Percentiles rank a stretch among this genome's conserved stretches.
Evolutionary conservation across 2,888 invertebrate species (phyloP).

Genomic region (Mellilla xanthometata): DNA sequence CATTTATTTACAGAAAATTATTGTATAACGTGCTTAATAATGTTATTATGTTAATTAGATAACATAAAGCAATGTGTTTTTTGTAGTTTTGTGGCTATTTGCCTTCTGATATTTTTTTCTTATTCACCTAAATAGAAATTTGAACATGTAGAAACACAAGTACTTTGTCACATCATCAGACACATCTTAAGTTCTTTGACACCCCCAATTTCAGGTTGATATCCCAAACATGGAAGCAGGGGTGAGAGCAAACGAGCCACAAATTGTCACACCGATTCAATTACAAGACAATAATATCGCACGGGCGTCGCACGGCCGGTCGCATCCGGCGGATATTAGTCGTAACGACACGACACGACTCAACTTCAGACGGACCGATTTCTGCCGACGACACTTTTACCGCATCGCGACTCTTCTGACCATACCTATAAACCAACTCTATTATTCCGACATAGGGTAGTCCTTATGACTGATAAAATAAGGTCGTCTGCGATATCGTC

Average conservation of each 20-base stretch:
- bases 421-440: conserved; percentile 29
- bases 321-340: conserved; percentile 78
- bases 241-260: conserved; percentile 42
- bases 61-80: conserved; percentile 26
- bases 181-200: no score
- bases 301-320: conserved; percentile 52
- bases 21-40: conserved; percentile 34
- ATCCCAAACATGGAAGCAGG: conserved; percentile 2
- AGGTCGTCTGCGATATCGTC: neutral
- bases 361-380: conserved; percentile 64
- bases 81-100: no score
- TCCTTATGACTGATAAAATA: conserved; percentile 7
- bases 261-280: conserved; percentile 75
- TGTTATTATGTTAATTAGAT: conserved; percentile 47
- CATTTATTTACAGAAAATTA: conserved; percentile 15
- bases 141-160: no score
- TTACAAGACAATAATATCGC: conserved; percentile 70
- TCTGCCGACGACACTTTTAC: conserved; percentile 73
- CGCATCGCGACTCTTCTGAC: conserved; percentile 39
- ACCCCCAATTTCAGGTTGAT: neutral
- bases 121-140: no score
- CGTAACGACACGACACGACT: conserved; percentile 50
- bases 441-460: conserved; percentile 13
- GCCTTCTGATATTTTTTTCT: no score
- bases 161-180: no score